Percentiles rank a stretch among this genome's conserved stretches.
Evolutionary conservation across 2,888 invertebrate genomes (phyloP).

Genomic region (Protodeltote pygarga): DNA sequence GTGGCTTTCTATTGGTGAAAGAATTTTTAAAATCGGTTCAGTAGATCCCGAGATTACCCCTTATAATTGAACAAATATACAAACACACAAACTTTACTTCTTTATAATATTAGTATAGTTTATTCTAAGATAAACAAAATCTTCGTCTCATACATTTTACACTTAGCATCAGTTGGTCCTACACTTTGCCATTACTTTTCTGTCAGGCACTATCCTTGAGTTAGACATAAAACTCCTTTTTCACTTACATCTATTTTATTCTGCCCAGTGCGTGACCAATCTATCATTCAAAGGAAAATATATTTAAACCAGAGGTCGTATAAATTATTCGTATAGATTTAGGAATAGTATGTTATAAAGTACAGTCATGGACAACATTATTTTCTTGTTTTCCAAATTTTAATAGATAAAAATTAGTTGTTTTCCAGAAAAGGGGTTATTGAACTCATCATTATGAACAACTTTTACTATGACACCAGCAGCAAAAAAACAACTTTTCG

Average conservation of each 20-base stretch:
- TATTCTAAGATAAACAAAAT: background rate
- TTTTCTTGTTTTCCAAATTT: too few species aligned
- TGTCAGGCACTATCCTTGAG: conserved; percentile 18
- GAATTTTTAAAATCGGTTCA: too few species aligned
- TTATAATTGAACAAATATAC: too few species aligned
- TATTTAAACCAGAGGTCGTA: conserved; percentile 21
- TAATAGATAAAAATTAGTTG: too few species aligned
- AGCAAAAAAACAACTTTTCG: too few species aligned
- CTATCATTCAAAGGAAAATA: conserved; percentile 27
- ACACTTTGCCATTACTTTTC: conserved; percentile 25
- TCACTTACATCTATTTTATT: conserved; percentile 18
- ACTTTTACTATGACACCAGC: background rate
- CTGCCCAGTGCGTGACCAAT: conserved; percentile 30
- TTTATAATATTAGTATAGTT: too few species aligned
- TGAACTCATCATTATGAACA: conserved; percentile 1
- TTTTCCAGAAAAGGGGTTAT: too few species aligned
- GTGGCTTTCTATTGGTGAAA: too few species aligned
- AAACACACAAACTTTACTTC: too few species aligned
- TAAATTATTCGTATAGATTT: conserved; percentile 15
- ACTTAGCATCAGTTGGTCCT: conserved; percentile 1
- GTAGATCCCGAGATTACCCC: too few species aligned
- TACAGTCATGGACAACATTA: background rate
- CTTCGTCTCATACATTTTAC: background rate
- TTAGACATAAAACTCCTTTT: conserved; percentile 8
- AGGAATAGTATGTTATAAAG: background rate